Conservation (phyloP, 1,140 invertebrate genomes). For the Proales similis region DNA sequence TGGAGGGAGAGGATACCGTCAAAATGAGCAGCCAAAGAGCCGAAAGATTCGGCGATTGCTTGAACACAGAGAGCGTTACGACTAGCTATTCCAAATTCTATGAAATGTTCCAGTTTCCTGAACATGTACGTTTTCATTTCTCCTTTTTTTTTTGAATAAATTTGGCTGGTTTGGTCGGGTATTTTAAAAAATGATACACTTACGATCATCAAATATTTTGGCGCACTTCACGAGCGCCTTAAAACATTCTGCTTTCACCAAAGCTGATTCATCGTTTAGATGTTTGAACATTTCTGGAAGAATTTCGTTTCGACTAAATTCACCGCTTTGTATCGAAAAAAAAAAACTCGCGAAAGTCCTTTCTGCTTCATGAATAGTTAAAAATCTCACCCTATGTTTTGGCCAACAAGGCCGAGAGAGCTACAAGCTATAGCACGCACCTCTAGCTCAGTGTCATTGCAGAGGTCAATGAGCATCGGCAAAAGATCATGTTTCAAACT, state of each 20-base stretch:
- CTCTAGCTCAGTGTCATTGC: slow-evolving; percentile 34
- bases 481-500: background rate
- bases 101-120: slow-evolving; percentile 31
- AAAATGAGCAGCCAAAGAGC: background rate
- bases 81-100: slow-evolving; percentile 11
- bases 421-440: slow-evolving; percentile 18
- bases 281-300: slow-evolving; percentile 35
- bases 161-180: background rate
- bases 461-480: slow-evolving; percentile 10
- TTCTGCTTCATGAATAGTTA: no score
- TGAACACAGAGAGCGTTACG: slow-evolving; percentile 12
- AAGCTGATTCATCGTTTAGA: slow-evolving; percentile 26
- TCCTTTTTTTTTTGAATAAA: slow-evolving; percentile 5
- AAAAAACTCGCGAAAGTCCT: no score
- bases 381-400: slow-evolving; percentile 5
- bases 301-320: no score
- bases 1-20: no score
- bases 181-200: background rate
- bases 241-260: slow-evolving; percentile 17
- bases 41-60: slow-evolving; percentile 20
- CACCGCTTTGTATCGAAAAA: no score
- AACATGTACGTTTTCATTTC: slow-evolving; percentile 33
- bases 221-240: slow-evolving; percentile 15
- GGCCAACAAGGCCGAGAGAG: background rate
- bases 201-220: slow-evolving; percentile 21